Evolutionary conservation across 92 coral and sea anemone genomes (phyloP), one percentile per base, ranked within the genome.

Genomic region (Parazoanthus darwini): DNA sequence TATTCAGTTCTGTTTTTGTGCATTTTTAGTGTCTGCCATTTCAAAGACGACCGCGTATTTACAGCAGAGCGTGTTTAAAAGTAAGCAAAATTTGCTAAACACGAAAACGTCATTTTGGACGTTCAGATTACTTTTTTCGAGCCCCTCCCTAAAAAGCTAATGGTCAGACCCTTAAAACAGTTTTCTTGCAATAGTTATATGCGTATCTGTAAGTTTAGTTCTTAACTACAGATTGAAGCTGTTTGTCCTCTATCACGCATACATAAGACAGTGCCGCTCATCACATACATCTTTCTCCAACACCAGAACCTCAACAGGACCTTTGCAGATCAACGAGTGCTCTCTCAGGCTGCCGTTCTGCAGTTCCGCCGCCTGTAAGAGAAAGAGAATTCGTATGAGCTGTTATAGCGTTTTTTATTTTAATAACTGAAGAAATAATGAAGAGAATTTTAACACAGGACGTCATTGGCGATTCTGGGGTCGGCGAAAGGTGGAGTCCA

Each of bases 291-390:
- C 98, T 87, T 87, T 88, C 43, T 94, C 98, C 39, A 94, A 78
- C 16, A 94, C 98, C 43, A 94, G 81, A 16, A 94, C 98, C 86
- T 94, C 98, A 1, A 94, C 98, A 0, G 96, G 88, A 0, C 98
- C 98, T 77, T 91, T 94, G 85, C 98, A 94, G 35, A 91, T 93
- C 59, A 94, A 82, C 16, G 98, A 93, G 80, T 94, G 89, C 15
- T 94, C 96, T 51, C 98, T 71, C 25, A 74, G 5, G 38, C 79
- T 88, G 50, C 91, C 94, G 42, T 93, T 87, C 84, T 91, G 89
- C 58, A 94, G 70, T 86, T 94, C 98, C 58, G 85, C 94, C 48
- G 98, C 92, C 98, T 94, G 77, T n/a, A 25, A 39, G 86, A 23
- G 33, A 26, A 66, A 79, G 72, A 8, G 29, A 56, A 22, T 22